phyloP scores from a whole-genome alignment of 2,113 vertebrate species.

The Lepus americanus region DNA sequence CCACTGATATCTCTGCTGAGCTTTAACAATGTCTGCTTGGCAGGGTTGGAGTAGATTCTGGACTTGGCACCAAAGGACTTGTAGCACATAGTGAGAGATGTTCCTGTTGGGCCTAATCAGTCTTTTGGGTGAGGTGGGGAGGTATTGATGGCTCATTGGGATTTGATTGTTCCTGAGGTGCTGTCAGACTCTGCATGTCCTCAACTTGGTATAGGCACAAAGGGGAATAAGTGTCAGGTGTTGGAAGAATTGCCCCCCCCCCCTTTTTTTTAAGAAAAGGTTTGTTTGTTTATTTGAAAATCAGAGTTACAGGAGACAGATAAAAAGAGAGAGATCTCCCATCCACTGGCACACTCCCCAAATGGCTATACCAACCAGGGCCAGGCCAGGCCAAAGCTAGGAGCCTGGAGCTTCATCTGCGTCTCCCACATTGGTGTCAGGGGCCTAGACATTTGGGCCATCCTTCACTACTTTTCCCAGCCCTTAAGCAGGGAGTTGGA shows the following conservation, averaged over 20 bases:
- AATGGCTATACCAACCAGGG: no score
- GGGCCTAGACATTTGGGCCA: no score
- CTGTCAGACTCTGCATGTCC: not conserved
- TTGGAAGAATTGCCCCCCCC: not conserved
- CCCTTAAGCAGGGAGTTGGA: no score
- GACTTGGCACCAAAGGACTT: constrained; percentile 45
- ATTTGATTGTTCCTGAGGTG: constrained; percentile 53
- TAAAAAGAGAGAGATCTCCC: no score
- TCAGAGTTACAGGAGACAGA: no score
- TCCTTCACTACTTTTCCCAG: no score
- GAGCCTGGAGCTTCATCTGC: no score
- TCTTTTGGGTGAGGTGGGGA: not conserved
- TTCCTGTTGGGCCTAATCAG: not conserved
- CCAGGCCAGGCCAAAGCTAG: no score
- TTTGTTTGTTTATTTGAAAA: no score
- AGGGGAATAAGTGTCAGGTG: not conserved
- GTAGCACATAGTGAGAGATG: constrained; percentile 23
- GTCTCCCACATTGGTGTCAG: no score
- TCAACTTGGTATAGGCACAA: constrained; percentile 8
- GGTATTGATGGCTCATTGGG: constrained; percentile 9
- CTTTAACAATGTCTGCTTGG: constrained; percentile 35
- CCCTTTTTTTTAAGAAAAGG: no score
- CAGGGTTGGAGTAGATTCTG: constrained; percentile 30
- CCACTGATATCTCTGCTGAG: constrained; percentile 4
- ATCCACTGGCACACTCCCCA: no score